Evolutionary conservation across 2,888 invertebrate species (phyloP), one percentile per base, ranked within the genome.

Genomic region (Heliconius sara): DNA sequence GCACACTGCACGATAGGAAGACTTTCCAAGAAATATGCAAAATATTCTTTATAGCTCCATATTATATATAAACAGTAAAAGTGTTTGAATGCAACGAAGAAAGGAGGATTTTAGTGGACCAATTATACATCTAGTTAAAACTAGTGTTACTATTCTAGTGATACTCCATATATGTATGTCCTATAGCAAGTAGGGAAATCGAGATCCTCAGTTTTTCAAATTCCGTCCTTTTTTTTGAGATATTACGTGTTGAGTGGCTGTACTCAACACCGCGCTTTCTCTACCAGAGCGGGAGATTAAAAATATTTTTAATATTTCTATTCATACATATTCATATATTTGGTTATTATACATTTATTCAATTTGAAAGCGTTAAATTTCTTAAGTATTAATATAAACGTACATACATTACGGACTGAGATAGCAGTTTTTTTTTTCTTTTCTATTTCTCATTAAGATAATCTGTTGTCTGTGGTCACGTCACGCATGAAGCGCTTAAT

Each of bases 401-500:
- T 47, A 47, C 12, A 13, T 30, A 57, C 22, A 22, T 57, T 30
- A 72, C 30, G 72, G 34, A 19, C 30, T 72, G 57, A 27, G 57
- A 72, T 27, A 57, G 22, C 6, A 7, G 72, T 47, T 47, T 47
- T 47, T 34, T 39, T 39, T 57, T 57, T 68, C 19, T 68, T 30
- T 34, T 52, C 22, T 13, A 22, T 52, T 30, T 30, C 22, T 30
- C 30, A n/a, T 30, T 57, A 30, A 30, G 27, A 19, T 30, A 30
- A 57, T 22, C 13, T 72, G 27, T 30, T 57, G 57, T 57, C 30
- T 22, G 57, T 39, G 7, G 34, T 39, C 1, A 9, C 5, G 30
- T 57, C 57, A n/a, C 52, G 52, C 27, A 12, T 72, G 22, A 30
- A 72, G 71, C 52, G 34, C 22, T n/a, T 39, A 72, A 57, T 72